phyloP scores from a whole-genome alignment of 2,888 invertebrate species.

The Tiliacea aurago region DNA sequence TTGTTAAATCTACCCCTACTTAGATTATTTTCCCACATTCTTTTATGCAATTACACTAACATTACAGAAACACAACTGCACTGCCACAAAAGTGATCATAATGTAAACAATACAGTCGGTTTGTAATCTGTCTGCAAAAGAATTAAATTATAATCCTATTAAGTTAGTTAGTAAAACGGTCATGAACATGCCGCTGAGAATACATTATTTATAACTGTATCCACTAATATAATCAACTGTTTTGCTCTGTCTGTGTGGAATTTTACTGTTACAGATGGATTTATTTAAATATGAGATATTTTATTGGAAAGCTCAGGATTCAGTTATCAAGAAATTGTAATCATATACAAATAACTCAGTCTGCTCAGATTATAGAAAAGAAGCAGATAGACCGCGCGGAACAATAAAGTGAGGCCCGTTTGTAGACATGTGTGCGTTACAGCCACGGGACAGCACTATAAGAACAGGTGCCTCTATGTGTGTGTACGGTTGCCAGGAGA shows the following conservation, averaged over 20 bases:
- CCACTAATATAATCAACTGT: constrained; percentile 39
- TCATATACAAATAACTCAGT: not conserved
- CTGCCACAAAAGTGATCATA: constrained; percentile 31
- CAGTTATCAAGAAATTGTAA: constrained; percentile 21
- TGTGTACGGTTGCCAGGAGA: too few species aligned
- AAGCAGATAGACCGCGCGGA: too few species aligned
- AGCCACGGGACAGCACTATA: too few species aligned
- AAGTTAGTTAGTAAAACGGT: constrained; percentile 53
- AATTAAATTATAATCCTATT: constrained; percentile 54
- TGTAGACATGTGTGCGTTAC: too few species aligned
- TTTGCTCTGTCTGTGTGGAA: constrained; percentile 20
- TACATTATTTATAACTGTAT: constrained; percentile 58
- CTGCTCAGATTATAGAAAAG: too few species aligned
- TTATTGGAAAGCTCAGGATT: constrained; percentile 24
- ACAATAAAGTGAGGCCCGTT: too few species aligned
- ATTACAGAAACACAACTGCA: constrained; percentile 11
- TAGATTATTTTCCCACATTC: constrained; percentile 32
- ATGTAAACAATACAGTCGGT: constrained; percentile 25
- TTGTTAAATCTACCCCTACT: not conserved
- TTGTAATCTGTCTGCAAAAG: constrained; percentile 16
- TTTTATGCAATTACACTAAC: constrained; percentile 12
- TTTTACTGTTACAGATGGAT: constrained; percentile 29
- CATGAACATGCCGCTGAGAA: constrained; percentile 28
- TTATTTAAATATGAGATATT: constrained; percentile 16
- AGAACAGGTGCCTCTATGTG: too few species aligned